A percentile compares a stretch with the other conserved stretches of the same genome.
Conservation (phyloP, 2,888 invertebrate species). For the Kryphioiulus occultus region DNA sequence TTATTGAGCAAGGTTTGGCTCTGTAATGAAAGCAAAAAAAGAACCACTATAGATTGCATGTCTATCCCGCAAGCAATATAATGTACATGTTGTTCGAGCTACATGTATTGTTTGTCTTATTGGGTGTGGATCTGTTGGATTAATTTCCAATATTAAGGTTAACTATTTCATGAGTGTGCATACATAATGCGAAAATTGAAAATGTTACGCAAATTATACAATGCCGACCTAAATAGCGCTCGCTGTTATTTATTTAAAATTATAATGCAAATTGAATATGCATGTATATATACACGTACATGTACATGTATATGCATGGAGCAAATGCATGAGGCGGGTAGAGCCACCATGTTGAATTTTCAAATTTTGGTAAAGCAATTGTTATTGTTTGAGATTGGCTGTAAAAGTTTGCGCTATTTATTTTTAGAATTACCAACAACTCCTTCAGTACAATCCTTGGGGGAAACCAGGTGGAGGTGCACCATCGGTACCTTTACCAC, state of each 20-base stretch:
- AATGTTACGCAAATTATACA: too few species aligned
- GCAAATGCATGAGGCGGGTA: too few species aligned
- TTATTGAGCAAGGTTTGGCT: background rate
- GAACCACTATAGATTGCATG: background rate
- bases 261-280: too few species aligned
- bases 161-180: background rate
- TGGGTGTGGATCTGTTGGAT: background rate
- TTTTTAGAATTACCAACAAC: slow-evolving; percentile 59
- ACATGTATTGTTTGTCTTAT: background rate
- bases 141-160: background rate
- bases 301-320: too few species aligned
- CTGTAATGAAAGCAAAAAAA: background rate
- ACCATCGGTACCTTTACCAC: slow-evolving; percentile 55
- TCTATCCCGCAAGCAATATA: background rate
- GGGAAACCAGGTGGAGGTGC: slow-evolving; percentile 61
- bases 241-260: too few species aligned
- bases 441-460: slow-evolving; percentile 60
- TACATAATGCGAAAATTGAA: background rate
- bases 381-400: too few species aligned
- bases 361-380: too few species aligned
- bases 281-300: too few species aligned
- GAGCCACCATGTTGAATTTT: too few species aligned
- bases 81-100: background rate
- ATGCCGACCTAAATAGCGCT: too few species aligned
- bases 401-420: too few species aligned